Conservation (phyloP, 2,113 vertebrate species). For the Onychostoma macrolepis region DNA sequence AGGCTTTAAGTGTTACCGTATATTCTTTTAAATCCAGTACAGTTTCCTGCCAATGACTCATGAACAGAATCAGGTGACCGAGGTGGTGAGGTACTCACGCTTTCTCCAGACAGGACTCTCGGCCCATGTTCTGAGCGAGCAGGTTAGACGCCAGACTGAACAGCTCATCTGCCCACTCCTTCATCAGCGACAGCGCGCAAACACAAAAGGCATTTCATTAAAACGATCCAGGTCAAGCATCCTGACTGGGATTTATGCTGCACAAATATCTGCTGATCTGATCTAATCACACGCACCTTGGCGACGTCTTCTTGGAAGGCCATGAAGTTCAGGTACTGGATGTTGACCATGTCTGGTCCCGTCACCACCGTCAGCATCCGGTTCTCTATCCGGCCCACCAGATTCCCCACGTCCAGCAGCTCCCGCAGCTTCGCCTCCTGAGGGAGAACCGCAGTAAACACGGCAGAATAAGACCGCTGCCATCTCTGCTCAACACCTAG, state of each 20-base stretch:
- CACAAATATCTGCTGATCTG: neutral
- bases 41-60: neutral
- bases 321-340: slow-evolving; percentile 93
- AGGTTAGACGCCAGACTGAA: slow-evolving; percentile 95
- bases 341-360: slow-evolving; percentile 92
- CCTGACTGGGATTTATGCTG: neutral
- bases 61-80: neutral
- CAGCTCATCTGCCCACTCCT: slow-evolving; percentile 96
- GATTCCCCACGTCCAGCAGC: slow-evolving; percentile 89
- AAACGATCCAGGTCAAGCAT: slow-evolving; percentile 3
- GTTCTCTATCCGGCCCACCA: slow-evolving; percentile 89
- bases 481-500: neutral
- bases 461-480: neutral
- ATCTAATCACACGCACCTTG: slow-evolving; percentile 56
- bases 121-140: slow-evolving; percentile 94
- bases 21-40: neutral
- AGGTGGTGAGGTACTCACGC: slow-evolving; percentile 83
- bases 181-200: slow-evolving; percentile 50
- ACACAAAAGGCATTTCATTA: slow-evolving; percentile 44
- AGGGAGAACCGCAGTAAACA: slow-evolving; percentile 24
- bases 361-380: slow-evolving; percentile 95
- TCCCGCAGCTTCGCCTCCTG: slow-evolving; percentile 96
- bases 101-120: slow-evolving; percentile 94
- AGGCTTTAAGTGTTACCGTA: neutral
- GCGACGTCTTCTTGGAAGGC: slow-evolving; percentile 95